These are phyloP conservation scores for Tursiops truncatus DNA, from an alignment of 2,113 vertebrate species.

Conservation along the genomic window DNA sequence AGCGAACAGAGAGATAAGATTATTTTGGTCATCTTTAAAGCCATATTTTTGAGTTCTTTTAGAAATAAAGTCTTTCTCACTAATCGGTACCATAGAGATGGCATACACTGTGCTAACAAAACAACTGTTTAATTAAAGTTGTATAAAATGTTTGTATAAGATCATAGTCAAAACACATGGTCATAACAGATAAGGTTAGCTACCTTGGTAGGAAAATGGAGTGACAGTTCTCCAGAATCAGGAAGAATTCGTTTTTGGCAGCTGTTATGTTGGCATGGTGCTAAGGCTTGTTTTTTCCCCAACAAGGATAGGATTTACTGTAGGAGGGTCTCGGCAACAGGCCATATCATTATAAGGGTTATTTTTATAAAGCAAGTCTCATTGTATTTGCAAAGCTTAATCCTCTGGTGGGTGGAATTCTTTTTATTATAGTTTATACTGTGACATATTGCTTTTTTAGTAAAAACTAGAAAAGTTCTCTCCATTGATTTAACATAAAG, in stretches of 20 bases:
- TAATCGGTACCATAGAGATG: neutral
- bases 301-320: conserved; percentile 52
- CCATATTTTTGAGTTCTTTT: neutral
- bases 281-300: conserved; percentile 50
- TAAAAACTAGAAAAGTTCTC: neutral
- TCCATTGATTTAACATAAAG: conserved; percentile 36
- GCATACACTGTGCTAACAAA: neutral
- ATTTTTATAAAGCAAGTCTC: conserved; percentile 65
- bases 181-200: neutral
- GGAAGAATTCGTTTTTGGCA: conserved; percentile 58
- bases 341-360: conserved; percentile 26
- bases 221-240: neutral
- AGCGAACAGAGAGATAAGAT: neutral
- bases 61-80: neutral
- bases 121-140: conserved; percentile 17
- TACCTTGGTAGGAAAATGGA: neutral
- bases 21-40: neutral
- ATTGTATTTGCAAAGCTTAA: conserved; percentile 52
- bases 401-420: conserved; percentile 5
- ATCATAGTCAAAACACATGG: neutral
- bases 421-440: conserved; percentile 39
- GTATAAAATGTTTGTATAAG: neutral
- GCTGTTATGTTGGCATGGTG: conserved; percentile 67
- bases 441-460: conserved; percentile 18
- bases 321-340: conserved; percentile 59